Percentiles rank a stretch among this genome's conserved stretches.
These are phyloP conservation scores for Pyrgilauda ruficollis DNA, from an alignment of 2,113 vertebrate genomes.

Conservation along the genomic window DNA sequence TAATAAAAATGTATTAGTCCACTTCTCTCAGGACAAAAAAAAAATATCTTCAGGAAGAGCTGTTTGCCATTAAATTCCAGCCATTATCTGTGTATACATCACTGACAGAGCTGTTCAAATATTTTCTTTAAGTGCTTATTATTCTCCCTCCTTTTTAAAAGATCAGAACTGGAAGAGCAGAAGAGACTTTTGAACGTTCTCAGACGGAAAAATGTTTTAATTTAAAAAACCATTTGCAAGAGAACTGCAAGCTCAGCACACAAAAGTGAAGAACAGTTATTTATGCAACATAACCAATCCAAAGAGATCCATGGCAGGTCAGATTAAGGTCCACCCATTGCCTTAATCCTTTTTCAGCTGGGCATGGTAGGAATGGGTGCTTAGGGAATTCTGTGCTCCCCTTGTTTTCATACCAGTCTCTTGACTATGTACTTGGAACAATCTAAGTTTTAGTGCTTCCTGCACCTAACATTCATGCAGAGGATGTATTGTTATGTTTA, in stretches of 20 bases:
- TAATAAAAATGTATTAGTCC: neutral
- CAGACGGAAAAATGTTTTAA: neutral
- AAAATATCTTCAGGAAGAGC: neutral
- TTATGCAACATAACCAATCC: neutral
- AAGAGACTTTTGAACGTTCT: neutral
- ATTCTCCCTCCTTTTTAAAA: neutral
- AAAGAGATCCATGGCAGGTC: neutral
- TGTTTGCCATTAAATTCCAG: constrained; percentile 4
- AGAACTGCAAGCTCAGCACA: neutral
- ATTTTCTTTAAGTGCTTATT: constrained; percentile 21
- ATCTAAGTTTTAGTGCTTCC: constrained; percentile 56
- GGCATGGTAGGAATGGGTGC: neutral
- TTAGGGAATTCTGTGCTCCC: neutral
- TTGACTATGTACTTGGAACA: neutral
- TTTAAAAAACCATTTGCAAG: neutral
- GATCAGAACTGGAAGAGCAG: neutral
- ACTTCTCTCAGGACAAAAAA: neutral
- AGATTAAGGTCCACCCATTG: neutral
- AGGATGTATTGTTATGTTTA: constrained; percentile 63
- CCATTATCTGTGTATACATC: neutral
- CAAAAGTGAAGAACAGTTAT: neutral
- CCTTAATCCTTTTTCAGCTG: neutral
- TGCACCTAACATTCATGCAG: constrained; percentile 10
- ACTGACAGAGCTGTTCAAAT: constrained; percentile 17
- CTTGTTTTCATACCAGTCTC: neutral